A percentile compares a stretch with the other conserved stretches of the same genome.
Evolutionary conservation across 2,113 vertebrate genomes (phyloP).

Genomic region (Myotis yumanensis): DNA sequence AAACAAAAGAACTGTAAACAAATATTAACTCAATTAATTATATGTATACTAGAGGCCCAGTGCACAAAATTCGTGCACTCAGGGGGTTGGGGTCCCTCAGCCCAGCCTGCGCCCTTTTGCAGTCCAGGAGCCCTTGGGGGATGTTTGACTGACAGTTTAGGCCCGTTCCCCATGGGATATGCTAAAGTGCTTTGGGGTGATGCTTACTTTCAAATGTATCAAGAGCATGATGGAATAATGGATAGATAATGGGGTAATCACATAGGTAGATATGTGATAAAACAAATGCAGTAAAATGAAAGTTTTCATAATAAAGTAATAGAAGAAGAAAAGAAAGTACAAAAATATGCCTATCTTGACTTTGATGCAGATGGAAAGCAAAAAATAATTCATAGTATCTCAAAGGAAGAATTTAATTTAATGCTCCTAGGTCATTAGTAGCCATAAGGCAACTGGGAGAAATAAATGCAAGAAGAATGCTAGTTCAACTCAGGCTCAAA

Average conservation of each 20-base stretch:
- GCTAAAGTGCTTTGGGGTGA: neutral
- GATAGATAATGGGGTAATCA: neutral
- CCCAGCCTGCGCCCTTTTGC: no score
- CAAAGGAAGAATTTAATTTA: conserved; percentile 8
- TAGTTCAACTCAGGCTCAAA: neutral
- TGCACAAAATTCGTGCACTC: no score
- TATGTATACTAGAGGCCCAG: no score
- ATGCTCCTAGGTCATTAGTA: neutral
- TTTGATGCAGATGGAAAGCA: neutral
- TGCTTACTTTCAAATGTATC: neutral
- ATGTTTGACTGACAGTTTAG: no score
- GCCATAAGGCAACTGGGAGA: neutral
- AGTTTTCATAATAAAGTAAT: neutral
- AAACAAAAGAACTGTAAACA: neutral
- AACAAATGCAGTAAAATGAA: neutral
- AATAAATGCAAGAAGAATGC: neutral
- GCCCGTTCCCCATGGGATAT: neutral
- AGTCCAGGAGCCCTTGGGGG: no score
- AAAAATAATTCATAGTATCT: neutral
- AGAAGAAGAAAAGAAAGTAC: neutral
- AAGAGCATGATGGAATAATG: neutral
- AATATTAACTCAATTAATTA: neutral
- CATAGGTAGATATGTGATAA: neutral
- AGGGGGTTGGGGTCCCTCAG: no score
- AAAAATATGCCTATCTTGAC: neutral